These are phyloP conservation scores for Varanus salvator DNA, from an alignment of 2,113 vertebrate genomes.

Conservation along the genomic window DNA sequence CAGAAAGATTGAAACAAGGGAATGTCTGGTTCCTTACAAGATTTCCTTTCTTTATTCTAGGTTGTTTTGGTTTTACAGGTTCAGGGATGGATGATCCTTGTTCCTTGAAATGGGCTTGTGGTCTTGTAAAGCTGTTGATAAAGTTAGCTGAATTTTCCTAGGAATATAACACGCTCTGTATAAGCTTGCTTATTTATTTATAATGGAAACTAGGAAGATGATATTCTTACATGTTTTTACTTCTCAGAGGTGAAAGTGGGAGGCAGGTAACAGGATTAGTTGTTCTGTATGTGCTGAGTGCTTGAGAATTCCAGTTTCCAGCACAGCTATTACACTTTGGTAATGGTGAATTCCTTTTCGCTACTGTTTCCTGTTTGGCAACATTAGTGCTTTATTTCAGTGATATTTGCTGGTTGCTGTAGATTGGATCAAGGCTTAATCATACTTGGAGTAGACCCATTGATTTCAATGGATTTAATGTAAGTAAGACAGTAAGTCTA, in stretches of 20 bases:
- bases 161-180: neutral
- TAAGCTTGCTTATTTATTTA: slow-evolving; percentile 1
- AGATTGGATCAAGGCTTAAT: neutral
- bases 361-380: slow-evolving; percentile 9
- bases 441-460: neutral
- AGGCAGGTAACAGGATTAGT: slow-evolving; percentile 61
- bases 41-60: neutral
- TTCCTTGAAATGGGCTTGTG: neutral
- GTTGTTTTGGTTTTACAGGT: neutral
- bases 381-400: slow-evolving; percentile 7
- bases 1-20: neutral
- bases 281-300: slow-evolving; percentile 50
- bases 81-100: neutral
- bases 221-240: slow-evolving; percentile 39
- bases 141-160: neutral
- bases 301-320: slow-evolving; percentile 35
- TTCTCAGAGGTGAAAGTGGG: slow-evolving; percentile 47
- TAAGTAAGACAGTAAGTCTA: neutral
- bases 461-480: neutral
- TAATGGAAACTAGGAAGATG: slow-evolving; percentile 21
- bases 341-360: slow-evolving; percentile 31
- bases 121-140: neutral
- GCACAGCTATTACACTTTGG: slow-evolving; percentile 25
- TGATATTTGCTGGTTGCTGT: neutral
- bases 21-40: neutral